Percentiles rank a stretch among this genome's conserved stretches.
These are phyloP conservation scores for Drosophila bunnanda DNA, from an alignment of 2,888 invertebrate genomes.

Conservation along the genomic window DNA sequence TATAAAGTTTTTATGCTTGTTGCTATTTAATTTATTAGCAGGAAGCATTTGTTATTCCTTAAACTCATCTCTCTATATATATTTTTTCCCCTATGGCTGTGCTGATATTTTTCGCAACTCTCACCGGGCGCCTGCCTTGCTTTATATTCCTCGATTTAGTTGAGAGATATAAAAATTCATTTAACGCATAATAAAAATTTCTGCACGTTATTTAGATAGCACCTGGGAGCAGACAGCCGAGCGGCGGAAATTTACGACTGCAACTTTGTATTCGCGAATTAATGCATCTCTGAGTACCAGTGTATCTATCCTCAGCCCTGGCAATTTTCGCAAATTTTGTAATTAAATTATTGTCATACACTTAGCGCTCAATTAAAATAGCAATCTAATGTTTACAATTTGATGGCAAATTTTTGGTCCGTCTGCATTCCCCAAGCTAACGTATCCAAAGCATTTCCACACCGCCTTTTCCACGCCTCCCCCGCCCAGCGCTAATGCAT, in stretches of 20 bases:
- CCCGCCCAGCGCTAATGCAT: conserved; percentile 30
- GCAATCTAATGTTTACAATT: conserved; percentile 64
- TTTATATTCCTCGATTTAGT: conserved; percentile 31
- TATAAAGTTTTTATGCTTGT: background rate
- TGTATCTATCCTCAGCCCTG: conserved; percentile 5
- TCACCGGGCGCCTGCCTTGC: background rate
- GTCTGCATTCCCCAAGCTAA: conserved; percentile 31
- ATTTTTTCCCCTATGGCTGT: background rate
- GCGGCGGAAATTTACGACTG: conserved; percentile 41
- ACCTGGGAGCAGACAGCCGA: conserved; percentile 26
- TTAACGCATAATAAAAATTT: conserved; percentile 78
- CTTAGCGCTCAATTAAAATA: conserved; percentile 69
- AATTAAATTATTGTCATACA: conserved; percentile 77
- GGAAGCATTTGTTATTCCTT: conserved; percentile 3
- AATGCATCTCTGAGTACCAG: conserved; percentile 15
- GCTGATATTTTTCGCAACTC: background rate
- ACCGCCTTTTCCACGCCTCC: conserved; percentile 2
- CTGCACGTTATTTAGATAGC: conserved; percentile 71
- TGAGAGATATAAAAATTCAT: conserved; percentile 76
- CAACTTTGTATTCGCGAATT: conserved; percentile 49
- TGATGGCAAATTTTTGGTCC: conserved; percentile 68
- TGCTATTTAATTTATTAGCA: background rate
- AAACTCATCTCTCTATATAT: background rate
- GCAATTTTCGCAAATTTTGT: conserved; percentile 52
- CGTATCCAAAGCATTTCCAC: background rate